Evolutionary conservation across 2,888 invertebrate genomes (phyloP).

Genomic region (Adelphocoris suturalis): DNA sequence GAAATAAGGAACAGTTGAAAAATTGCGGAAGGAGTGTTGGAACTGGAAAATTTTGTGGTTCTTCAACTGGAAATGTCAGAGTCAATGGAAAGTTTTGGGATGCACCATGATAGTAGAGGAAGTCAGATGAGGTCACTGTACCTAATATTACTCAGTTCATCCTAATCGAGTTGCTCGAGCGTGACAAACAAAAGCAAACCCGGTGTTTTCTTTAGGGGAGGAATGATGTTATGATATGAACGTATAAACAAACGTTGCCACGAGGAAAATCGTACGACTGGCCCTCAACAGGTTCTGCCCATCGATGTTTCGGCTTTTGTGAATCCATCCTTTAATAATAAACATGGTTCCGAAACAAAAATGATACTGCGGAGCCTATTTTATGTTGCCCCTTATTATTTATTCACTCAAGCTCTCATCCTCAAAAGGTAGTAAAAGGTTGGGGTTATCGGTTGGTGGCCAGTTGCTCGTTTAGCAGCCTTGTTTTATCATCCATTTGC

Average conservation of each 20-base stretch:
- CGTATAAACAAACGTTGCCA: slow-evolving; percentile 18
- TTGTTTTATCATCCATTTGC: slow-evolving; percentile 10
- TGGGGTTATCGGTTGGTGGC: background rate
- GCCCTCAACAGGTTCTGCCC: background rate
- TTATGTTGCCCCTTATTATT: background rate
- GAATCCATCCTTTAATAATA: slow-evolving; percentile 26
- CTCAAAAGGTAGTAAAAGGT: background rate
- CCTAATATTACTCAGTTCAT: slow-evolving; percentile 7
- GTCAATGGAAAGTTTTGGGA: background rate
- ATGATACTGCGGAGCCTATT: background rate
- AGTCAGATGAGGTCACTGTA: background rate
- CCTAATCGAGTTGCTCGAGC: slow-evolving; percentile 13
- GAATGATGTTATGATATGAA: slow-evolving; percentile 44
- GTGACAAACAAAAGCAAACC: slow-evolving; percentile 27
- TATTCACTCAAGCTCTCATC: background rate
- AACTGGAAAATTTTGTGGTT: background rate
- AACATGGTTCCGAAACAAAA: background rate
- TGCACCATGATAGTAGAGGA: background rate
- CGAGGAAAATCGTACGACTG: background rate
- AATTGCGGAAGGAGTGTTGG: too few species aligned
- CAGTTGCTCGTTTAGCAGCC: background rate
- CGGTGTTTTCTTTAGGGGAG: slow-evolving; percentile 9
- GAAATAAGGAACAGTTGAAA: background rate
- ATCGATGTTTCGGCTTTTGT: background rate
- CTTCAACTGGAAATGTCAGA: background rate